Evolutionary conservation across 2,797 vertebrate genomes (phyloP), one percentile per base, ranked within the genome.

Genomic region (Peromyscus attwateri): DNA sequence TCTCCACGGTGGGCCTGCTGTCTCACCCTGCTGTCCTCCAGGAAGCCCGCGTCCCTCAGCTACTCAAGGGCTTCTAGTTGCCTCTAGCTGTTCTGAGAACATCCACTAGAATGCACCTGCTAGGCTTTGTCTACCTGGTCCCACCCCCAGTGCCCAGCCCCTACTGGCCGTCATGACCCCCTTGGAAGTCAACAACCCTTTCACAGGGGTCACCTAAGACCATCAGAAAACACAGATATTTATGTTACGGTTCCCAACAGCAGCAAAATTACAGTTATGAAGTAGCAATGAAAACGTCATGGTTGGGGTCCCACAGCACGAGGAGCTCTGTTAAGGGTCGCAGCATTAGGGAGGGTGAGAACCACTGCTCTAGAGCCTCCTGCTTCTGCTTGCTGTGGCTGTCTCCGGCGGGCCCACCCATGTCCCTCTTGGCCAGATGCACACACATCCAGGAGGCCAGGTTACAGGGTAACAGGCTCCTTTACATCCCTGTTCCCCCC

Each of bases 1-100:
- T 0, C 0, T 55, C 73, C 0, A 3, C 4, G 0, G 12, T 60
- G 25, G 57, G 43, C 64, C 16, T 11, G 9, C 34, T 25, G 14
- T 12, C 25, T 14, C 19, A 9, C 40, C 79, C 64, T 0, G 14
- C 89, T 25, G 19, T 81, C 19, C 64, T 88, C 57, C 81, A 25
- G 40, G 52, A 34, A 31, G 40, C 17, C 37, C 17, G 85, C 29
- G 34, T 57, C 21, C 40, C 17, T 73, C 25, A 0, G 8, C 25
- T 37, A 23, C 52, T 88, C 55, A 43, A 14, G 60, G 71, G 3
- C 29, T 60, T 76, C 70, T 16, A 23, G 55, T 14, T 34, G 19
- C 71, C 71, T 87, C 29, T 34, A 14, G 27, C 21, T 49, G 12
- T 17, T 49, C 40, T 11, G 55, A 77, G 87, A 64, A 10, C 31